A percentile compares a stretch with the other conserved stretches of the same genome.
phyloP scores from a whole-genome alignment of 2,888 invertebrate genomes.

The Conomelus anceps region DNA sequence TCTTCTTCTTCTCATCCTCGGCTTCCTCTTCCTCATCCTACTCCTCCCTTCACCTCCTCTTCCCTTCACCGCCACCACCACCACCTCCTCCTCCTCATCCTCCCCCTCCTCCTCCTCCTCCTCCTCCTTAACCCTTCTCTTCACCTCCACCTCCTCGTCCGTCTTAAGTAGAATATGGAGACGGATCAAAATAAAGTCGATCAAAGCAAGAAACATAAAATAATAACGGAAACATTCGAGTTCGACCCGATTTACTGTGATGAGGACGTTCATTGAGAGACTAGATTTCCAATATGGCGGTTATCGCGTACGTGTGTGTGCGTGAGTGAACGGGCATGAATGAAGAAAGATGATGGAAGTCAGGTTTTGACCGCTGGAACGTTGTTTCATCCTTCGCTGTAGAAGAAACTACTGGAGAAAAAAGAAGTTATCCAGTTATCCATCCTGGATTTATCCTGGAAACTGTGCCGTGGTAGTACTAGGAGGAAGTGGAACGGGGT shows the following conservation, averaged over 20 bases:
- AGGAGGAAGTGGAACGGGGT: background rate
- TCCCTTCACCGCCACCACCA: too few relatives aligned
- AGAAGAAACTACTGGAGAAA: background rate
- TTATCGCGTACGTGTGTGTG: background rate
- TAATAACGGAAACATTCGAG: background rate
- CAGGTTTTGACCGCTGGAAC: background rate
- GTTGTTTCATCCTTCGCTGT: background rate
- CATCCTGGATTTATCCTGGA: background rate
- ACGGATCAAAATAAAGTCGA: background rate
- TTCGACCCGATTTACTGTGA: background rate
- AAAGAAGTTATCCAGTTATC: background rate
- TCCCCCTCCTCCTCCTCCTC: too few relatives aligned
- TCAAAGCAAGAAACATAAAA: too few relatives aligned
- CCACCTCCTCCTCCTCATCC: too few relatives aligned
- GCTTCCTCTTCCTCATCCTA: too few relatives aligned
- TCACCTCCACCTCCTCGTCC: too few relatives aligned
- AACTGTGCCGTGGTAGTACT: background rate
- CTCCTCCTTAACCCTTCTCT: too few relatives aligned
- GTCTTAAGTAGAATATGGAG: background rate
- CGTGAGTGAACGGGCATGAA: background rate
- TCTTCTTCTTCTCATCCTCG: too few relatives aligned
- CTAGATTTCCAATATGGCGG: background rate
- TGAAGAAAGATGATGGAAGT: background rate
- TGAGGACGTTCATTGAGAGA: background rate
- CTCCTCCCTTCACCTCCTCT: too few relatives aligned